Base-by-base conservation (phyloP, 2,888 invertebrate genomes). In the Agrotis clavis region DNA sequence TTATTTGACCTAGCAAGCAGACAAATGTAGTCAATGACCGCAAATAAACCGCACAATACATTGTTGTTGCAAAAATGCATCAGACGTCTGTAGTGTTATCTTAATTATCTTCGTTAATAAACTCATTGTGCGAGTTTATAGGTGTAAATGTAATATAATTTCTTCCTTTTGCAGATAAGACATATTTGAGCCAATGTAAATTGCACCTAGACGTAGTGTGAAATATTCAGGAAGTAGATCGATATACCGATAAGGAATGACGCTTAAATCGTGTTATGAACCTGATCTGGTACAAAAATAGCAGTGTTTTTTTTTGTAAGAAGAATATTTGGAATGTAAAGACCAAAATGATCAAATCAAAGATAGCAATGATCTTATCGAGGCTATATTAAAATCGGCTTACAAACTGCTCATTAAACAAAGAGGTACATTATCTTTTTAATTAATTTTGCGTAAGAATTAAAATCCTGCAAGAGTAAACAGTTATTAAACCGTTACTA, bases 41-140 rank as follows among this genome's bases (percentile, higher is more conserved):
- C 65, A 73, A 53, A 59, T 51, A 56, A 47, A 54, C 41, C 51
- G 1, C 47, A 75, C 30, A 61, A 67, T 30, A 71, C 71, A 45
- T 25, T 18, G 56, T 61, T 45, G 25, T 73, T 69, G 64, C 79
- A 76, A 35, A 65, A 80, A 81, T 81, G 64, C 81, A 74, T 50
- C 66, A 54, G 48, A 53, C 47, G 18, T 1, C 13, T 53, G 56
- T 19, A 41, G 54, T 53, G 14, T 68, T 41, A 57, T 77, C 81
- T 72, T 61, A 67, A 67, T 59, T 54, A 72, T 69, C 60, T 64
- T 67, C 35, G 56, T 61, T 72, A 65, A 59, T 81, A 72, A 56
- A 56, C 19, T 54, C 66, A 56, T 77, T 77, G 59, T 81, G 48
- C 41, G 11, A 48, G 61, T 71, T 72, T 57, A 14, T 50, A 56